Conservation (phyloP, 2,113 vertebrate genomes). For the Oreochromis tanganicae region DNA sequence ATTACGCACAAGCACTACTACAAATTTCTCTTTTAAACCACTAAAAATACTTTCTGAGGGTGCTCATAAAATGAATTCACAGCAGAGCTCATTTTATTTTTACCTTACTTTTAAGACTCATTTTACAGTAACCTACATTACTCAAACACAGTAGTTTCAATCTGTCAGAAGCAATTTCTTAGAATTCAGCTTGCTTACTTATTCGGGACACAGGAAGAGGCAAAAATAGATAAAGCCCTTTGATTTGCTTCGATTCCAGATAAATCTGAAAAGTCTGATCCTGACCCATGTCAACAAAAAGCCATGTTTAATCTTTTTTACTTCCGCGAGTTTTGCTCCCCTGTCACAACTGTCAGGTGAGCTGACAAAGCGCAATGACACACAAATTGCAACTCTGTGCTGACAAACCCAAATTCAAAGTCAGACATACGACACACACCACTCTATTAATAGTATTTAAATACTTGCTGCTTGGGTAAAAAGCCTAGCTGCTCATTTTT, state of each 20-base stretch:
- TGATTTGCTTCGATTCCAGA: constrained; percentile 20
- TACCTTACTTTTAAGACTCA: neutral
- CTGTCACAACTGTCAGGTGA: constrained; percentile 58
- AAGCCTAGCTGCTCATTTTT: neutral
- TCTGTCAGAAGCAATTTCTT: constrained; percentile 29
- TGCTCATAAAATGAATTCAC: neutral
- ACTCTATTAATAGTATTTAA: constrained; percentile 46
- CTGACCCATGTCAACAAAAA: constrained; percentile 37
- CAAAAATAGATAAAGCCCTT: constrained; percentile 50
- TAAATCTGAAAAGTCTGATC: neutral
- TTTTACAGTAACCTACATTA: neutral
- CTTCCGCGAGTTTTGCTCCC: neutral
- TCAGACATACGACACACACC: constrained; percentile 25
- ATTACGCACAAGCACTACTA: neutral
- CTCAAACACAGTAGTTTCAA: constrained; percentile 36
- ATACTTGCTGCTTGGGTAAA: neutral
- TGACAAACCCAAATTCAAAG: constrained; percentile 46
- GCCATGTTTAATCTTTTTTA: constrained; percentile 6
- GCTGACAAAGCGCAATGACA: constrained; percentile 31
- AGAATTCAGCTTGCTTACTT: neutral
- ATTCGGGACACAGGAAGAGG: neutral
- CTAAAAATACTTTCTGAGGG: constrained; percentile 3
- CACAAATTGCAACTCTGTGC: neutral
- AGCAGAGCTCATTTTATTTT: neutral
- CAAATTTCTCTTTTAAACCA: neutral